phyloP scores from a whole-genome alignment of 2,888 invertebrate species.

The Troides oblongomaculatus region DNA sequence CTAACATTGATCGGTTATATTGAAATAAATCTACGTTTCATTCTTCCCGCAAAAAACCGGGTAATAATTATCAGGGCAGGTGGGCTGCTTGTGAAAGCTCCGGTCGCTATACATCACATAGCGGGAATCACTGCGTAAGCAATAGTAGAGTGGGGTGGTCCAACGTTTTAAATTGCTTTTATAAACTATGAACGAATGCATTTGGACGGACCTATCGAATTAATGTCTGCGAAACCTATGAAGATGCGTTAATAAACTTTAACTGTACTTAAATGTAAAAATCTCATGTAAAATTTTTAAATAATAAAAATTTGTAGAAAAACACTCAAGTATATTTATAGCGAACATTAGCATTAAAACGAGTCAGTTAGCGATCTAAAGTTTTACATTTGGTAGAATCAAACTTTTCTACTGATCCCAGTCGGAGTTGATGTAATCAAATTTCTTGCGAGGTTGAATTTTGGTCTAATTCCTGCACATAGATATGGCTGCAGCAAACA shows the following conservation, averaged over 20 bases:
- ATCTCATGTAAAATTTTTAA: constrained; percentile 9
- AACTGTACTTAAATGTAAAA: constrained; percentile 18
- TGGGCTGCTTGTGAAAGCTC: constrained; percentile 6
- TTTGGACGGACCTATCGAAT: constrained; percentile 28
- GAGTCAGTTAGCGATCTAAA: not conserved
- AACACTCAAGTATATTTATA: constrained; percentile 9
- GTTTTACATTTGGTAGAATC: not conserved
- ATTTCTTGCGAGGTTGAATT: constrained; percentile 19
- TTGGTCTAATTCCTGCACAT: constrained; percentile 15
- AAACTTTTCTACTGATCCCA: constrained; percentile 12
- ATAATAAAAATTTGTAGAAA: constrained; percentile 16
- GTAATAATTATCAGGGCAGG: constrained; percentile 22
- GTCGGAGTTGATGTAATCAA: constrained; percentile 4
- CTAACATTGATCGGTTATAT: constrained; percentile 39
- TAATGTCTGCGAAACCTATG: constrained; percentile 18
- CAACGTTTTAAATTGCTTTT: constrained; percentile 12
- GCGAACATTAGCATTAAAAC: constrained; percentile 5
- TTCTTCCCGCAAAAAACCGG: constrained; percentile 19
- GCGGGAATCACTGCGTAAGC: not conserved
- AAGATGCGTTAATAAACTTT: constrained; percentile 9
- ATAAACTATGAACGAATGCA: constrained; percentile 14
- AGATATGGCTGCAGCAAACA: constrained; percentile 5
- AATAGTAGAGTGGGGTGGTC: not conserved
- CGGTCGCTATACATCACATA: not conserved
- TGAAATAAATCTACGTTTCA: constrained; percentile 34